Conservation (phyloP, 2,113 vertebrate species). For the Piaya cayana region DNA sequence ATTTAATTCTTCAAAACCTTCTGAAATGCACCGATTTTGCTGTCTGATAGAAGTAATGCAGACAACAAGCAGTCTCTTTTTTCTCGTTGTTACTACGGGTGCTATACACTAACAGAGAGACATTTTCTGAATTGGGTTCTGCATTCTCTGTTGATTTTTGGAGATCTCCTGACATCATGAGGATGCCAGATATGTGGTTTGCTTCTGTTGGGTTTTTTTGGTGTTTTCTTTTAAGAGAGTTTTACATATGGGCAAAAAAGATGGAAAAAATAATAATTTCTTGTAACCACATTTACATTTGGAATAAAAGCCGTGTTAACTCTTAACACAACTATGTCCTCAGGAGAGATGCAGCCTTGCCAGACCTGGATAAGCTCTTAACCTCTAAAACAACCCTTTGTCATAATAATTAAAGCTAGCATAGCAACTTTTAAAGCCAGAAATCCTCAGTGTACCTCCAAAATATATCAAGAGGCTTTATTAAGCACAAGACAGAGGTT, state of each 20-base stretch:
- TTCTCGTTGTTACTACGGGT: not conserved
- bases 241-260: slow-evolving; percentile 55
- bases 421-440: slow-evolving; percentile 32
- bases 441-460: slow-evolving; percentile 24
- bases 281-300: slow-evolving; percentile 43
- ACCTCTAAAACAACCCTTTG: slow-evolving; percentile 35
- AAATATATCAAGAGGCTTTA: slow-evolving; percentile 13
- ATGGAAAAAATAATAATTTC: slow-evolving; percentile 53
- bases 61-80: not conserved
- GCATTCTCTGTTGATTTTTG: slow-evolving; percentile 25
- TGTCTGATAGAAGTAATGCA: not conserved
- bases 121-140: slow-evolving; percentile 11
- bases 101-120: not conserved
- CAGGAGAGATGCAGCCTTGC: slow-evolving; percentile 10
- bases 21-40: not conserved
- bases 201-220: not conserved
- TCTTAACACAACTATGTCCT: slow-evolving; percentile 56
- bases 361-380: slow-evolving; percentile 34
- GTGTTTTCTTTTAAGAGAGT: not conserved
- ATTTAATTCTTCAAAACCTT: not conserved
- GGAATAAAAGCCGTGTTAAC: slow-evolving; percentile 60
- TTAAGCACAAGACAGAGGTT: not conserved
- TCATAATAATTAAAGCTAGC: slow-evolving; percentile 35
- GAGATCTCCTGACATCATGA: slow-evolving; percentile 52
- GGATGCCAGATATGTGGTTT: slow-evolving; percentile 65